Evolutionary conservation across 1,140 invertebrate species (phyloP), one percentile per base, ranked within the genome.

Genomic region (Leucophenga varia): DNA sequence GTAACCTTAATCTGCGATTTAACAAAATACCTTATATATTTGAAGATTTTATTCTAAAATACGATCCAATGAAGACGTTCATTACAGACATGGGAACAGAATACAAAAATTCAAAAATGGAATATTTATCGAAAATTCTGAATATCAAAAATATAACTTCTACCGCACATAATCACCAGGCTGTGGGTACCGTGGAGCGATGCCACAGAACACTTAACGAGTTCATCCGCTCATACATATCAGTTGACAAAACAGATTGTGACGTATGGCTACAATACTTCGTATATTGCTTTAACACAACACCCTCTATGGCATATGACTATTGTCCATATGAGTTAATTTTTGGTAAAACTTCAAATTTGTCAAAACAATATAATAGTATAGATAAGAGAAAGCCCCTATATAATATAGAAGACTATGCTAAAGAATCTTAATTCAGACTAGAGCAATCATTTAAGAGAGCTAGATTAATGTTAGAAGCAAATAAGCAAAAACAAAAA

Each of bases 1-100:
- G 16, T 54, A 3, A 56, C 52, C 1, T 50, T 59, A 16, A 35
- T 35, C 9, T 35, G 18, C 25, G 43, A n/a, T n/a, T n/a, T n/a
- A n/a, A n/a, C n/a, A n/a, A n/a, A n/a, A n/a, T n/a, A n/a, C n/a
- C n/a, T n/a, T n/a, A n/a, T n/a, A n/a, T n/a, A n/a, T n/a, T n/a
- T n/a, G n/a, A n/a, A n/a, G n/a, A n/a, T n/a, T n/a, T n/a, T n/a
- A n/a, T n/a, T n/a, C n/a, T n/a, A n/a, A n/a, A n/a, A n/a, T n/a
- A n/a, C 34, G 34, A 17, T 35, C 37, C 20, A n/a, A 5, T 47
- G 12, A 28, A 20, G n/a, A 47, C n/a, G 3, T n/a, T 37, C 13
- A 37, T 16, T 19, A 22, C n/a, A 7, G 13, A 17, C 16, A 31
- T 43, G n/a, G n/a, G n/a, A n/a, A n/a, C n/a, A n/a, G n/a, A n/a